Evolutionary conservation across 1,140 invertebrate genomes (phyloP).

Genomic region (Listronotus oregonensis): DNA sequence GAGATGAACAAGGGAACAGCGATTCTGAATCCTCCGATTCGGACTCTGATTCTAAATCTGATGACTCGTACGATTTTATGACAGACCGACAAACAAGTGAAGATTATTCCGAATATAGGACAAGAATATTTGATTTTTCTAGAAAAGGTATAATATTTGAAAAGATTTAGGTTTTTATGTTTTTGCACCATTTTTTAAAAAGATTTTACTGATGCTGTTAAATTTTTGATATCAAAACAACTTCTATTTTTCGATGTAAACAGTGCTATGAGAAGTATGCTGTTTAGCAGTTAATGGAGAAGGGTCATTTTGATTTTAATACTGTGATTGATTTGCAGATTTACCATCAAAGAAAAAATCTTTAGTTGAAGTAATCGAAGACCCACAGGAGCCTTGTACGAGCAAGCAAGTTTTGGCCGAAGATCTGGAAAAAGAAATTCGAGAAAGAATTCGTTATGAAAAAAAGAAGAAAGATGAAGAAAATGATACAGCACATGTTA

Average conservation of each 20-base stretch:
- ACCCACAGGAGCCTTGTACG: constrained; percentile 8
- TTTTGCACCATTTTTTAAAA: background rate
- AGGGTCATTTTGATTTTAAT: no score
- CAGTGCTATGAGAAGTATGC: no score
- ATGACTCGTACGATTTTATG: constrained; percentile 45
- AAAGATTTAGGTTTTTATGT: no score
- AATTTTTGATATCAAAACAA: no score
- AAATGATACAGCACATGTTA: constrained; percentile 1
- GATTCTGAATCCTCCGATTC: constrained; percentile 16
- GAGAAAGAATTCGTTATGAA: background rate
- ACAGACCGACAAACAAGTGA: constrained; percentile 38
- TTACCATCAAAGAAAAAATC: constrained; percentile 5
- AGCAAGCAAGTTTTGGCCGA: constrained; percentile 9
- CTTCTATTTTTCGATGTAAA: no score
- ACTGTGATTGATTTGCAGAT: background rate
- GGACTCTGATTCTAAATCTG: constrained; percentile 17
- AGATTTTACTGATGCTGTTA: background rate
- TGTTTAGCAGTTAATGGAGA: no score
- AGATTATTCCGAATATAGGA: constrained; percentile 45
- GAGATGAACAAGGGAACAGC: constrained; percentile 9
- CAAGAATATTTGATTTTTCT: constrained; percentile 50
- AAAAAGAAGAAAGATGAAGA: background rate
- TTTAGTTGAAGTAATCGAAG: constrained; percentile 32
- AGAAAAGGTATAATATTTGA: constrained; percentile 38
- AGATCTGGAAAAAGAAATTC: background rate